Evolutionary conservation across 2,797 vertebrate species (phyloP), one percentile per base, ranked within the genome.

Genomic region (Enteromius paludinosus): DNA sequence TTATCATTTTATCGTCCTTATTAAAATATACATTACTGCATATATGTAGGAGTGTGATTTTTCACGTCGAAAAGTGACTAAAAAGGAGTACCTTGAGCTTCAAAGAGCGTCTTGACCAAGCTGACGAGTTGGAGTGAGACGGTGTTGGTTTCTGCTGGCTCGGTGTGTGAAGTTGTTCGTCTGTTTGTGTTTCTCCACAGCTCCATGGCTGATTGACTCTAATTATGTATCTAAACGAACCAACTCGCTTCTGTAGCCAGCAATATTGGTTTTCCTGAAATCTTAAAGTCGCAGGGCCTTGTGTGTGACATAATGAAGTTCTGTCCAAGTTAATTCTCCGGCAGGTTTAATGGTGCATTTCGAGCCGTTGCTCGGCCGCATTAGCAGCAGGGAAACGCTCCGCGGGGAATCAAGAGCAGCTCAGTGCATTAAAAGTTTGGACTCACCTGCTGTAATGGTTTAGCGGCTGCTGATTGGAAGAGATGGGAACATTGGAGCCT

Each of bases 281-380:
- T 90, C 89, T 91, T 84, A 76, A 87, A 91, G 89, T 90, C 81
- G 89, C 87, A 88, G 87, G 87, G 90, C 88, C 86, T 91, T 89
- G 91, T 90, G 92, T 94, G 92, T 94, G 92, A 93, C 91, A 92
- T 92, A 92, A 94, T 93, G 94, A 91, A 92, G 92, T 92, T 92
- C 89, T 84, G 89, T 82, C 91, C 87, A 85, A 93, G 90, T 91
- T 94, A 92, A 94, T 94, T 94, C 90, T 87, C 83, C 69, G 91
- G 89, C 91, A 87, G 90, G 92, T 92, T 93, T 93, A 94, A 94
- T 94, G 93, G 92, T 92, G 92, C 93, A 90, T 88, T 86, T 87
- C 92, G 89, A 92, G 91, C 90, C 87, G 86, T 92, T 93, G 92
- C 78, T 92, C 92, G 82, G 85, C 41, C 41, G 41, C 88, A 90